phyloP scores from a whole-genome alignment of 35 echinoderm and acorn worm genomes.

The Apostichopus parvimensis region DNA sequence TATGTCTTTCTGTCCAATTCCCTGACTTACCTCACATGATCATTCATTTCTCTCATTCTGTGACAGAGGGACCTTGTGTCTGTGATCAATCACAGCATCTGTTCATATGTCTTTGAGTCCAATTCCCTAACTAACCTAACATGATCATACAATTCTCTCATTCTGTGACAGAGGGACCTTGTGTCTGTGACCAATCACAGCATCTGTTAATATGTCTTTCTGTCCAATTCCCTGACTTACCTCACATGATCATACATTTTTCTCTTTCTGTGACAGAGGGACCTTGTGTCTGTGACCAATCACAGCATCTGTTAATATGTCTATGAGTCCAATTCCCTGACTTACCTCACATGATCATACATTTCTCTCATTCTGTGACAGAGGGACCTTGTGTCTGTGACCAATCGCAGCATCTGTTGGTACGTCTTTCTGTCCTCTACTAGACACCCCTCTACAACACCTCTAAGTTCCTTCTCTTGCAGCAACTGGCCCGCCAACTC shows the following conservation, averaged over 20 bases:
- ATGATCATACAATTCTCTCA: constrained; percentile 28
- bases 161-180: constrained; percentile 68
- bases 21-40: constrained; percentile 75
- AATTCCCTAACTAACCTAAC: no score
- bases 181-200: constrained; percentile 67
- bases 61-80: constrained; percentile 86
- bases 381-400: constrained; percentile 80
- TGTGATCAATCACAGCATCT: constrained; percentile 68
- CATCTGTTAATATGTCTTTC: neutral
- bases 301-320: constrained; percentile 64
- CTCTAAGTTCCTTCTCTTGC: constrained; percentile 86
- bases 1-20: constrained; percentile 64
- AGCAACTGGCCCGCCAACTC: constrained; percentile 70
- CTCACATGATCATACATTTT: constrained; percentile 84
- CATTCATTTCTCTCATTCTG: constrained; percentile 87
- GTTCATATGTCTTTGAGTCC: constrained; percentile 80
- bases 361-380: constrained; percentile 88
- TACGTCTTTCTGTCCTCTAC: constrained; percentile 85
- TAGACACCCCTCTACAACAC: constrained; percentile 93
- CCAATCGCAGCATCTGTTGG: constrained; percentile 75
- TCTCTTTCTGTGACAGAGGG: constrained; percentile 23
- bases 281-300: constrained; percentile 69
- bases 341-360: constrained; percentile 91
- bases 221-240: constrained; percentile 3
- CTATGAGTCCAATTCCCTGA: constrained; percentile 44